Percentiles rank a stretch among this genome's conserved stretches.
Conservation (phyloP, 2,888 invertebrate genomes). For the Drosophila mettleri region DNA sequence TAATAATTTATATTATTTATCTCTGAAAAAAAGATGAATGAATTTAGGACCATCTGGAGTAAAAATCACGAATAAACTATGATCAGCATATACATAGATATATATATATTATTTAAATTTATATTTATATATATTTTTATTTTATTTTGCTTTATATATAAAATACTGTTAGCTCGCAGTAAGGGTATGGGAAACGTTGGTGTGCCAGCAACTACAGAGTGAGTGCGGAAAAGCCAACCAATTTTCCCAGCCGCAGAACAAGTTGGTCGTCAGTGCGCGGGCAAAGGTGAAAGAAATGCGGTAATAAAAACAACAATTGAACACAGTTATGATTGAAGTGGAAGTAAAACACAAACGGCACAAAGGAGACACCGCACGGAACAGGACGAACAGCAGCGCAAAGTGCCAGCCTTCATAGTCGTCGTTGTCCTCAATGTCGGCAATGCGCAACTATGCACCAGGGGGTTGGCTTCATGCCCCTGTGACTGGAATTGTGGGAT, state of each 20-base stretch:
- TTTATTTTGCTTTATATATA: neutral
- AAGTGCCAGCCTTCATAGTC: conserved; percentile 45
- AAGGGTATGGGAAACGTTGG: neutral
- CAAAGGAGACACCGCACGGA: conserved; percentile 28
- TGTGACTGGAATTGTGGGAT: conserved; percentile 55
- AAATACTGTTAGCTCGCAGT: neutral
- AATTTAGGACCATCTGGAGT: no score
- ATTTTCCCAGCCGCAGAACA: conserved; percentile 54
- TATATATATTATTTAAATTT: no score
- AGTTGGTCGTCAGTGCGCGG: conserved; percentile 31
- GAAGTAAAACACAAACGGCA: conserved; percentile 61
- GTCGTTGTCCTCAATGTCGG: conserved; percentile 20
- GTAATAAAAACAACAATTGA: conserved; percentile 82
- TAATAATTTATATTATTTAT: no score
- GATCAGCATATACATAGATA: no score
- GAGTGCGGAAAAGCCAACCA: conserved; percentile 44
- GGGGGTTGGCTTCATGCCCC: conserved; percentile 44
- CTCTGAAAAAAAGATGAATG: no score
- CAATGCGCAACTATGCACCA: conserved; percentile 69
- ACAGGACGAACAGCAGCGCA: conserved; percentile 36
- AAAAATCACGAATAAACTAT: no score
- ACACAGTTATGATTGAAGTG: conserved; percentile 81
- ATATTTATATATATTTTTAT: no score
- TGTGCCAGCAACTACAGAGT: neutral
- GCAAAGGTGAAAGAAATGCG: conserved; percentile 73